Percentiles rank a stretch among this genome's conserved stretches.
phyloP scores from a whole-genome alignment of 2,113 vertebrate species.

The Chrysemys picta region DNA sequence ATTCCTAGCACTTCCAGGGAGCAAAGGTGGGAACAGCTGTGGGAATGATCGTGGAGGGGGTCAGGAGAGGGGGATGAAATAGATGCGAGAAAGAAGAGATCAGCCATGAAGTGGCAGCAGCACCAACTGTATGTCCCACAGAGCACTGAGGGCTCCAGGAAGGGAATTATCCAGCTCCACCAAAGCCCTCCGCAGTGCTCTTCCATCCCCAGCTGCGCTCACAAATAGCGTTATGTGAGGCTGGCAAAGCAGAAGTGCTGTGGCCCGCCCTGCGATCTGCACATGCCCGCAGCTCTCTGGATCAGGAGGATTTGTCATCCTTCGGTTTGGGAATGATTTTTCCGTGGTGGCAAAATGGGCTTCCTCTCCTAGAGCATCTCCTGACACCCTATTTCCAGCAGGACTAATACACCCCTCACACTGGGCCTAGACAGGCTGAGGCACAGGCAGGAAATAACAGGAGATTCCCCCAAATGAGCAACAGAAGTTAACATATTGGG shows the following conservation, averaged over 20 bases:
- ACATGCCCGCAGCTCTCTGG: not conserved
- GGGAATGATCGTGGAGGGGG: constrained; percentile 28
- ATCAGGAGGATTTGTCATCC: rapidly evolving
- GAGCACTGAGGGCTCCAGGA: not conserved
- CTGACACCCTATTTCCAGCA: not conserved
- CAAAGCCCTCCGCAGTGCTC: not conserved
- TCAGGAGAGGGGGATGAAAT: not conserved
- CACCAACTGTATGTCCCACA: not conserved
- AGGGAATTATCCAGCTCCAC: not conserved
- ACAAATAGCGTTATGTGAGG: not conserved
- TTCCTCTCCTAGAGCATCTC: not conserved
- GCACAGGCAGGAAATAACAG: not conserved
- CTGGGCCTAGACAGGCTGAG: not conserved
- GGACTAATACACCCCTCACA: not conserved
- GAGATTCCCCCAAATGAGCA: not conserved
- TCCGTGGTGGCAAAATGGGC: not conserved
- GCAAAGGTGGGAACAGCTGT: not conserved
- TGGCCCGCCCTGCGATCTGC: rapidly evolving
- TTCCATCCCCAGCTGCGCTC: not conserved
- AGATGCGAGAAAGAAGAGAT: not conserved
- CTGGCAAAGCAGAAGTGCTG: not conserved
- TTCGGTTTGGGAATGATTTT: not conserved
- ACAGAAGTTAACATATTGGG: not conserved
- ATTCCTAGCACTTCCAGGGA: not conserved
- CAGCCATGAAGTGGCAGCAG: rapidly evolving